Base-by-base conservation (phyloP, 1,140 invertebrate species). In the Akabosia matsudoensis region DNA sequence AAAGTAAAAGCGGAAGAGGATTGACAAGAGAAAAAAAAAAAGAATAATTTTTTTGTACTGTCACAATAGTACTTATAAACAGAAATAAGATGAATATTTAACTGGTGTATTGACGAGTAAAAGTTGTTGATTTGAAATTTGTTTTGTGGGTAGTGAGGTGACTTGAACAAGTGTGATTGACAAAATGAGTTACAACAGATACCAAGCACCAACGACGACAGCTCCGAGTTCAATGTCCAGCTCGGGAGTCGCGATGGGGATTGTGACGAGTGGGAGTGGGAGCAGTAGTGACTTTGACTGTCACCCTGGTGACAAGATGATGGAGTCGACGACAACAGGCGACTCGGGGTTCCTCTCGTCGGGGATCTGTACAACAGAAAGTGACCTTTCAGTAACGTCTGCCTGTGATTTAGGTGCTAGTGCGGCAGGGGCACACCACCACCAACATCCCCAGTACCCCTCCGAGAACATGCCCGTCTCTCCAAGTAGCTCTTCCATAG, bases 261-360 rank as follows among this genome's bases (percentile, higher is more conserved):
- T 67, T 30, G 61, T 67, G 3, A 67, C 61, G 4, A 61, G 7
- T 7, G 24, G 54, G 13, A 67, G 30, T 31, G 28, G 61, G 24
- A 67, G 61, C 28, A 67, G 61, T 30, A 67, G 61, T 31, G 61
- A 67, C 24, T 31, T 10, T n/a, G 61, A 67, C 61, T 67, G 61
- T 67, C 61, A 67, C 28, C 2, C 2, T 30, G 3, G 1, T 7
- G 28, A 67, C 24, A 31, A 31, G 30, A 13, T 67, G 61, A 67
- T 67, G 61, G 61, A 67, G 61, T 67, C 61, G 28, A 30, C 61
- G 73, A 74, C 22, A 75, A 76, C 45, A 71, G 74, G 22, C 54
- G 74, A 88, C 84, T 89, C 88, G 52, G 88, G 89, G 3, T 89
- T 89, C 81, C 79, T 89, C 16, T 89, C 88, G 24, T 67, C 61